phyloP scores from a whole-genome alignment of 2,888 invertebrate genomes.

The Phanerotoma sp. region DNA sequence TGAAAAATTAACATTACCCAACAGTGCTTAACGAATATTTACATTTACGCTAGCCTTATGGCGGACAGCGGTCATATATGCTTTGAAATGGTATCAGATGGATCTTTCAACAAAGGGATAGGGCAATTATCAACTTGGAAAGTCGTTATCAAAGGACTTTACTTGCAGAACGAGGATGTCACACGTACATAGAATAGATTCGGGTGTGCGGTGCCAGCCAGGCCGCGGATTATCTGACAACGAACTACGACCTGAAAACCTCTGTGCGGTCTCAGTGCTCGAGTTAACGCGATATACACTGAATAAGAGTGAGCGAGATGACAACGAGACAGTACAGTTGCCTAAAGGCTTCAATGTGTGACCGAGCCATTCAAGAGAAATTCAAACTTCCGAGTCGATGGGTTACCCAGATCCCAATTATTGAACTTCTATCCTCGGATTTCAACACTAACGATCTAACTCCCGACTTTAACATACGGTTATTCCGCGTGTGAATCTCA shows the following conservation, averaged over 20 bases:
- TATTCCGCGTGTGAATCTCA: not conserved
- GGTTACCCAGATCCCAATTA: constrained; percentile 28
- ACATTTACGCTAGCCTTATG: too few relatives aligned
- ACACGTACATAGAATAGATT: not conserved
- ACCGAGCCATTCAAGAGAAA: constrained; percentile 17
- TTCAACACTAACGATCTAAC: constrained; percentile 26
- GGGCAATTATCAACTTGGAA: constrained; percentile 34
- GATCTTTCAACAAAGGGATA: not conserved
- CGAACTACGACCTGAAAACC: constrained; percentile 2
- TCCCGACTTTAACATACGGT: not conserved
- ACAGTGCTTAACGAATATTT: too few relatives aligned
- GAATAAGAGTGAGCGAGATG: not conserved
- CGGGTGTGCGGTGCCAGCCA: not conserved
- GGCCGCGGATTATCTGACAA: not conserved
- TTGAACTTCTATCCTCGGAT: constrained; percentile 31
- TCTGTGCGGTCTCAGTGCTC: not conserved
- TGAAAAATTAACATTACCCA: too few relatives aligned
- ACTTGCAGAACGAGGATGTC: constrained; percentile 10
- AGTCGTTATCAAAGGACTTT: constrained; percentile 31
- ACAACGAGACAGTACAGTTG: not conserved
- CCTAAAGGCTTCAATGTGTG: constrained; percentile 4
- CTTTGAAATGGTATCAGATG: too few relatives aligned
- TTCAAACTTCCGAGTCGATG: constrained; percentile 16
- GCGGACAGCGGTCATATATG: too few relatives aligned
- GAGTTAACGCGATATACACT: constrained; percentile 5